These are phyloP conservation scores for Barbus barbus DNA, from an alignment of 2,113 vertebrate genomes.

Conservation along the genomic window DNA sequence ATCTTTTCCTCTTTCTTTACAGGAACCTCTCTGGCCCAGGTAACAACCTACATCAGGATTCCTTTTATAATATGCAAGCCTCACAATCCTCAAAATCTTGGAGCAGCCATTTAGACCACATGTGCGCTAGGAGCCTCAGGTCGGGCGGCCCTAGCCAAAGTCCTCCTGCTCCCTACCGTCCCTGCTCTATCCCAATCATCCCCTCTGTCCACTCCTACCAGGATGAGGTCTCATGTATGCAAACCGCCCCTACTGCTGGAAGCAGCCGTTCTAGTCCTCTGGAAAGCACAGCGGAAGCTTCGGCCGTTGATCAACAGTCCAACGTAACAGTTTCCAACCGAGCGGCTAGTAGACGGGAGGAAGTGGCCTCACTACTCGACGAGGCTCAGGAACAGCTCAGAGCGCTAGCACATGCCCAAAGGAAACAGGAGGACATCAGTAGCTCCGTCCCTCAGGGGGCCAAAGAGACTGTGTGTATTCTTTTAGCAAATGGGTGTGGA, in stretches of 20 bases:
- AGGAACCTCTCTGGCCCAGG: constrained; percentile 59
- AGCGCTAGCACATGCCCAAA: constrained; percentile 81
- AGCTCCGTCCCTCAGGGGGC: constrained; percentile 67
- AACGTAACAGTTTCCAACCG: neutral
- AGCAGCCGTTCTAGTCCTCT: neutral
- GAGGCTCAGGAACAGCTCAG: constrained; percentile 90
- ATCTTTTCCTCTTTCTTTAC: constrained; percentile 5
- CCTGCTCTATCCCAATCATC: constrained; percentile 91
- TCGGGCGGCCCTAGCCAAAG: constrained; percentile 47
- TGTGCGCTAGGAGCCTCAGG: constrained; percentile 49
- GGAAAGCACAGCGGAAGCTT: neutral
- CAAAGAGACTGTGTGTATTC: constrained; percentile 80
- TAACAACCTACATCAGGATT: constrained; percentile 56
- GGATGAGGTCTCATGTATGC: constrained; percentile 89
- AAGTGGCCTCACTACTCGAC: constrained; percentile 84
- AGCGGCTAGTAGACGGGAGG: constrained; percentile 67
- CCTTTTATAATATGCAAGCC: constrained; percentile 68
- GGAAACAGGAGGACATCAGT: constrained; percentile 78
- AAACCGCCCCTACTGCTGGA: constrained; percentile 76
- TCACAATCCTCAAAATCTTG: constrained; percentile 46
- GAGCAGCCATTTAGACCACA: constrained; percentile 39
- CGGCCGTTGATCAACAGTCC: neutral
- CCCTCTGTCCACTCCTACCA: constrained; percentile 84
- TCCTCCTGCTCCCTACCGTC: constrained; percentile 74
- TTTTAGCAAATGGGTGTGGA: constrained; percentile 64